Base-by-base conservation (phyloP, 2,797 vertebrate species). In the Typhlichthys eigenmanni region DNA sequence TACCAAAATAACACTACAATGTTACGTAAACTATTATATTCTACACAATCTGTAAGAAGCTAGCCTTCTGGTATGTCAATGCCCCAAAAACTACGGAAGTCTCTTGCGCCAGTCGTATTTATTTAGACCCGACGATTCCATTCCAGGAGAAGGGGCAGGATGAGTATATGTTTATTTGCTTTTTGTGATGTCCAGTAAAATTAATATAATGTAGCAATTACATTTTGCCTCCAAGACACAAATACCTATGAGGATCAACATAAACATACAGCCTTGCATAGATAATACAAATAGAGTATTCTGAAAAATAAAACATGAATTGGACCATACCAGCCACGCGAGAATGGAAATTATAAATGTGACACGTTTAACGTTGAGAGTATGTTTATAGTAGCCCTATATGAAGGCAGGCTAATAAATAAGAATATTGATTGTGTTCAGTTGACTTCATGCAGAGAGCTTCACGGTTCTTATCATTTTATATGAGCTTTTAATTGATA, bases 41-140 rank as follows among this genome's bases (percentile, higher is more conserved):
- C 49, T 66, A 47, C 17, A 70, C 66, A 74, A 2, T 29, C 49
- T 55, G 61, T 29, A 7, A 3, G 17, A 50, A 54, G 8, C 0
- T 9, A 19, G 47, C 0, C 0, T 5, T 19, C 45, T 48, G 19
- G 19, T 60, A 74, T 13, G 24, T 87, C 82, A 83, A 88, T 84
- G 69, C 79, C 72, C 85, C 84, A 4, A 75, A 71, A 67, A 62
- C 77, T 79, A 87, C 85, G 87, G 80, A 62, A 80, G 34, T 11
- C 32, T 13, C 14, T 1, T 46, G 63, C 47, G 80, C 72, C 79
- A 74, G 75, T 57, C 19, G 0, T 0, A 0, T 82, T 84, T 90
- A 89, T 89, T 43, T 0, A 14, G 1, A 11, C 7, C 7, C 69
- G 91, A 13, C 72, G 10, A 69, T 80, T 77, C 85, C 88, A 92